phyloP scores from a whole-genome alignment of 2,113 vertebrate species.

The Pogonocichla stellata region DNA sequence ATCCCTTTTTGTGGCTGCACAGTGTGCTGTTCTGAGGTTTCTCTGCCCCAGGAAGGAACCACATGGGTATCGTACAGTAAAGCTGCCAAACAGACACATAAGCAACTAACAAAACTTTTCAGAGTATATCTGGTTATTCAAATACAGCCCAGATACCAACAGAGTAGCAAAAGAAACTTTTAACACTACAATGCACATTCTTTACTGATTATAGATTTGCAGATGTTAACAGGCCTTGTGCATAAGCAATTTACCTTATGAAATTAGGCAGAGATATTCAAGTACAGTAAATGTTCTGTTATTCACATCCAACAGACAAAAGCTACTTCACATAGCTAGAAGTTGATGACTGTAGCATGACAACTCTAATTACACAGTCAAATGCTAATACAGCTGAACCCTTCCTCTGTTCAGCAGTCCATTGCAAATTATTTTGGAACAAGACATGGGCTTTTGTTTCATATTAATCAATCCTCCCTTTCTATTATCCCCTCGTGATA shows the following conservation, averaged over 20 bases:
- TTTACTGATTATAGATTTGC: neutral
- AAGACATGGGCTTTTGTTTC: neutral
- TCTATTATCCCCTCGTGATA: neutral
- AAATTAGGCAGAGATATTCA: neutral
- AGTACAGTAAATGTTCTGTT: neutral
- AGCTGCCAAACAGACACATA: neutral
- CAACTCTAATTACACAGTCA: constrained; percentile 11
- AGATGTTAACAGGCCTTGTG: neutral
- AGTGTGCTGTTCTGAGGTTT: neutral
- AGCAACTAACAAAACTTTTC: neutral
- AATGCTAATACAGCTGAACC: neutral
- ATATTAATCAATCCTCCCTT: neutral
- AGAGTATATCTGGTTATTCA: neutral
- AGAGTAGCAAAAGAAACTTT: neutral
- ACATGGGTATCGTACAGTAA: accelerated
- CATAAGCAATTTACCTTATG: neutral
- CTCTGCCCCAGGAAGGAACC: neutral
- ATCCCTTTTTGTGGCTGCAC: neutral
- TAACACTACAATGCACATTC: neutral
- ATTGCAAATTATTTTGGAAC: neutral
- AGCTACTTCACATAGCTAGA: neutral
- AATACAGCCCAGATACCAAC: neutral
- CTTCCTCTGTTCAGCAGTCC: neutral
- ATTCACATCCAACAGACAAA: neutral
- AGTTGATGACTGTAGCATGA: neutral